Base-by-base conservation (phyloP, 2,113 vertebrate species). In the Amphiprion percula region DNA sequence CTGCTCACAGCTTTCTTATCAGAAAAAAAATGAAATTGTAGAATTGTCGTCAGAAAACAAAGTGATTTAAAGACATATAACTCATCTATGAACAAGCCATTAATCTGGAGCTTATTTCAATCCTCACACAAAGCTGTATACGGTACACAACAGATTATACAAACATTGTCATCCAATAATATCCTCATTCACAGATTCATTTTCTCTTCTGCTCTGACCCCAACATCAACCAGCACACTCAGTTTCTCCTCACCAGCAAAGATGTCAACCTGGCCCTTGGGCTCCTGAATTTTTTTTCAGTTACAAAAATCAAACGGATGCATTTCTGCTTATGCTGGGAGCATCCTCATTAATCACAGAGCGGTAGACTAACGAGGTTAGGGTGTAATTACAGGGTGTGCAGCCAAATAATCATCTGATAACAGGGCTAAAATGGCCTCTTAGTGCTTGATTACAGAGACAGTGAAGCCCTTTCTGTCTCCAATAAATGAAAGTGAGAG, bases 311-410 rank as follows among this genome's bases (percentile, higher is more conserved):
- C 54, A 66, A 15, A 56, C 53, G 11, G 52, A 49, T 37, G 47
- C 28, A 24, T 67, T 64, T 23, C n/a, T 66, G 62, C 67, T 52
- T 7, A 53, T 19, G 50, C 37, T 44, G 30, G n/a, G 24, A 53
- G 75, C 77, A 28, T 69, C 82, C 46, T 68, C 54, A 24, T 90
- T 90, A 89, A 88, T 88, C 79, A 82, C 46, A 49, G 74, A 17
- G 69, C 33, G 52, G 62, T 30, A 85, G 69, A 84, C 85, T 70
- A 90, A 80, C 10, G 1, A 47, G 16, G 49, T 62, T 47, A 26
- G 21, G 52, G 62, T 75, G 80, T 89, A 91, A 91, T 93, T 91
- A 91, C 82, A 83, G 68, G 62, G 66, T 80, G 87, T 70, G 83
- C 83, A 69, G 65, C 84, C 82, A 86, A 90, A 90, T 80, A 87